Percentiles rank a stretch among this genome's conserved stretches.
These are phyloP conservation scores for Gymnocephalus cernua DNA, from an alignment of 2,113 vertebrate species.

Conservation along the genomic window DNA sequence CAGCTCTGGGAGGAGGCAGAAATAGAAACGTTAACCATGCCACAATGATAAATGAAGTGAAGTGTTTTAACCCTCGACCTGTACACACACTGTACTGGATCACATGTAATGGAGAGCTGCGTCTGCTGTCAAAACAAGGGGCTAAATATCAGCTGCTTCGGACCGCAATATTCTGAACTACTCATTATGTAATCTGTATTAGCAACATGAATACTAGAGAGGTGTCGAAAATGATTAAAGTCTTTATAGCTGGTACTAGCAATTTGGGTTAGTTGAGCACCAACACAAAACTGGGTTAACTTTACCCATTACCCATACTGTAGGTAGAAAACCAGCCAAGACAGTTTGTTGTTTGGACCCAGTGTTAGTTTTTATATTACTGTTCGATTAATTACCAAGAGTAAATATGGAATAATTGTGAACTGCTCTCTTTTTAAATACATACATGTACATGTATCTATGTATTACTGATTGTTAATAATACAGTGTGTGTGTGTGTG, in stretches of 20 bases:
- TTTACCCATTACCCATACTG: background rate
- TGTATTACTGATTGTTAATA: background rate
- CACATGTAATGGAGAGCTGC: background rate
- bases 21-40: background rate
- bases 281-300: background rate
- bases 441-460: background rate
- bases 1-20: conserved; percentile 80
- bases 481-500: background rate
- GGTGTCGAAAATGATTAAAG: background rate
- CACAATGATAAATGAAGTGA: background rate
- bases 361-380: background rate
- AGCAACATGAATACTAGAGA: background rate
- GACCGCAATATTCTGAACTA: conserved; percentile 11
- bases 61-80: background rate
- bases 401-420: background rate
- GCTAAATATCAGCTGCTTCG: conserved; percentile 1
- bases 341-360: background rate
- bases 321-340: background rate
- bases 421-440: background rate
- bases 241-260: background rate
- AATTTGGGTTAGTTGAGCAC: background rate
- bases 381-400: background rate
- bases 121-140: conserved; percentile 21
- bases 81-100: background rate
- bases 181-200: background rate